phyloP scores from a whole-genome alignment of 2,113 vertebrate species.

The Rhinolophus ferrumequinum region DNA sequence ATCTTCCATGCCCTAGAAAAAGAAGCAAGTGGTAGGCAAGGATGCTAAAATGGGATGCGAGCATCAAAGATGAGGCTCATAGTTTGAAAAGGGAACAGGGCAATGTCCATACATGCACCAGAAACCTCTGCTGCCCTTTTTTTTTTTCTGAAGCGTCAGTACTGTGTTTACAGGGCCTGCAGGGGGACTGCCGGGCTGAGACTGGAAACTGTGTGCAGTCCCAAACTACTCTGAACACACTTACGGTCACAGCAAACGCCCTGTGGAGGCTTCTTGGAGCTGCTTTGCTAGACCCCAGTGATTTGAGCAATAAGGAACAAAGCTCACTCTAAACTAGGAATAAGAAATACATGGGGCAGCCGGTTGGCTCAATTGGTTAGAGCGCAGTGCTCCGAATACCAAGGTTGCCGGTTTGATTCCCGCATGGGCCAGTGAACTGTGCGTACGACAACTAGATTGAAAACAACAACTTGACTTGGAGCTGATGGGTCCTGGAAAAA shows the following conservation, averaged over 20 bases:
- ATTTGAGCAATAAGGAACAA: not conserved
- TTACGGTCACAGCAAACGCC: not conserved
- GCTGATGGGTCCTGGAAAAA: too few species aligned
- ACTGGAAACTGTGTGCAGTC: not conserved
- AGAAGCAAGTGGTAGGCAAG: not conserved
- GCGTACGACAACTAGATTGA: too few species aligned
- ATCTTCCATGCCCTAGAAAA: not conserved
- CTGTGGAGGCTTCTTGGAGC: not conserved
- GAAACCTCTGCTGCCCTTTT: fast-evolving
- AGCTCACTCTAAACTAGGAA: not conserved
- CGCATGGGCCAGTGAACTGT: too few species aligned
- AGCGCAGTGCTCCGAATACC: too few species aligned
- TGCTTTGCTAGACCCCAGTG: not conserved
- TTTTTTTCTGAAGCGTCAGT: not conserved
- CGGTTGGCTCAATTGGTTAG: too few species aligned
- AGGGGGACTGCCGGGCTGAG: not conserved
- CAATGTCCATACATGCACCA: not conserved
- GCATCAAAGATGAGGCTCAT: not conserved
- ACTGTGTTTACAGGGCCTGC: not conserved
- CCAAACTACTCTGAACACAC: not conserved
- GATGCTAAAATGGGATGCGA: not conserved
- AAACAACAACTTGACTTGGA: too few species aligned
- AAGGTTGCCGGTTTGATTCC: too few species aligned
- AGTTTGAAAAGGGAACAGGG: not conserved
- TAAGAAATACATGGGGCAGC: not conserved